Base-by-base conservation (phyloP, 2,113 vertebrate genomes). In the Syngnathus typhle region DNA sequence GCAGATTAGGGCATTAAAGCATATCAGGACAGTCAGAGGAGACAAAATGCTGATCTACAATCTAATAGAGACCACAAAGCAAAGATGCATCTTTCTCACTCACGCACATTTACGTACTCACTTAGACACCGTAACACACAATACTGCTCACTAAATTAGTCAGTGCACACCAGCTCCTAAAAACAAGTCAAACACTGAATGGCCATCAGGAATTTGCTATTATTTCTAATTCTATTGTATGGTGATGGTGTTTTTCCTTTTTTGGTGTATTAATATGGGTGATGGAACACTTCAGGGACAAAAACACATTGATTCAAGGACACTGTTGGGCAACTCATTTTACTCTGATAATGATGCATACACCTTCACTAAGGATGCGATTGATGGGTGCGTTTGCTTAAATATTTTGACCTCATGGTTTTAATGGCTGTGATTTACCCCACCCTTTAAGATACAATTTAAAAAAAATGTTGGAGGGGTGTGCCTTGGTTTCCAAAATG, bases 1-100 rank as follows among this genome's bases (percentile, higher is more conserved):
- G 23, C 68, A 72, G 39, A 69, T 64, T 64, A 43, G 72, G 79
- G 75, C 84, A 83, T 82, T 78, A 73, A 74, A 80, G 80, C 72
- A 65, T 1, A 66, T 72, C 70, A 38, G 76, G 69, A 79, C 76
- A 82, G 78, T 79, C 56, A 2, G 18, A 52, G 49, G 49, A 52
- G 74, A 54, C 23, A 60, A 63, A 63, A 78, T 74, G 78, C 76
- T 82, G 70, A 64, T 54, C 49, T 58, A 71, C 70, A 60, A 56
- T 72, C 60, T 46, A 52, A 51, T 10, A 8, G 41, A 64, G 72
- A 46, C 69, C 69, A 70, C 55, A 21, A 69, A 80, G 15, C 66
- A 60, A 38, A 63, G 66, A 54, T 63, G 58, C 64, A 5, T 75
- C 77, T 71, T 64, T 39, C 74, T 79, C 71, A 58, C 64, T n/a